A percentile compares a stretch with the other conserved stretches of the same genome.
phyloP scores from a whole-genome alignment of 1,140 invertebrate genomes.

The Calliphora vicina region DNA sequence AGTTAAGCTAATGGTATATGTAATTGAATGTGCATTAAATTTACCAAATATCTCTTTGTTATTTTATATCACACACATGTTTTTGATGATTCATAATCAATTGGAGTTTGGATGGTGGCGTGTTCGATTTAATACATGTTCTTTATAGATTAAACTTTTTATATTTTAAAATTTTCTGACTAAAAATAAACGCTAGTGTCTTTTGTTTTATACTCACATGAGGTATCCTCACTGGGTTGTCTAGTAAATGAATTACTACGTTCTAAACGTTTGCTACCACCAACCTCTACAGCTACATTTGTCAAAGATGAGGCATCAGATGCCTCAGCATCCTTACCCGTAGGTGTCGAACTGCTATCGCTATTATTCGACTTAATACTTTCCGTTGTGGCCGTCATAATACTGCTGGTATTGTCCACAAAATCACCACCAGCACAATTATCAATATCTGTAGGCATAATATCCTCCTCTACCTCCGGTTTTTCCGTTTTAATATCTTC shows the following conservation, averaged over 20 bases:
- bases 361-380: conserved; percentile 14
- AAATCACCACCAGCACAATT: not conserved
- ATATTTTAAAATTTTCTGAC: too few species aligned
- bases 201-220: conserved; percentile 65
- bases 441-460: not conserved
- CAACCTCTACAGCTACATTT: conserved; percentile 40
- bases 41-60: too few species aligned
- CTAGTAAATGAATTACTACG: conserved; percentile 67
- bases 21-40: too few species aligned
- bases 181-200: too few species aligned
- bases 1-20: too few species aligned
- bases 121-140: too few species aligned
- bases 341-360: conserved; percentile 15
- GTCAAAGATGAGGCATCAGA: not conserved
- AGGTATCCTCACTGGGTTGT: conserved; percentile 70
- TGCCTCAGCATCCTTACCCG: not conserved
- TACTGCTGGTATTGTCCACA: not conserved
- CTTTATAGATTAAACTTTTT: too few species aligned
- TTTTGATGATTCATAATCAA: too few species aligned
- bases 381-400: not conserved
- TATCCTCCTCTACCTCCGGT: not conserved
- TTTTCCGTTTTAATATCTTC: not conserved
- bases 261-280: conserved; percentile 58
- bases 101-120: too few species aligned
- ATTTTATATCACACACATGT: too few species aligned